phyloP scores from a whole-genome alignment of 2,113 vertebrate species.

The Plectropomus leopardus region DNA sequence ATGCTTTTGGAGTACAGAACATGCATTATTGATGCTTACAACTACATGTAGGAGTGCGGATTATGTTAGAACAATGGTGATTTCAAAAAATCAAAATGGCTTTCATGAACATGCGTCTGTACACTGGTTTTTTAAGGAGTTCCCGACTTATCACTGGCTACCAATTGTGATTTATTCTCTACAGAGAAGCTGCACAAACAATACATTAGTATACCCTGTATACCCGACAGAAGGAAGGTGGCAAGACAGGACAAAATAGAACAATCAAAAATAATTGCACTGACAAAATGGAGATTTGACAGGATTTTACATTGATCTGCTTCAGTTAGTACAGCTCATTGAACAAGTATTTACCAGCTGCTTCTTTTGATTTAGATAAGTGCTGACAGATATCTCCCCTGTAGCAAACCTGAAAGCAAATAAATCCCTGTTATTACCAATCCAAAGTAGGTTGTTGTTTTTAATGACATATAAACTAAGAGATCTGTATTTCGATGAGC shows the following conservation, averaged over 20 bases:
- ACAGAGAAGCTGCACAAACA: background rate
- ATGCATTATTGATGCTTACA: conserved; percentile 27
- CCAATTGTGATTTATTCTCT: background rate
- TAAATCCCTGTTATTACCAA: background rate
- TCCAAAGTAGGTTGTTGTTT: background rate
- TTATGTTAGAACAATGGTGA: conserved; percentile 4
- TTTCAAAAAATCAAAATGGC: background rate
- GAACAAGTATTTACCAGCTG: conserved; percentile 30
- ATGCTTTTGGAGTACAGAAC: conserved; percentile 16
- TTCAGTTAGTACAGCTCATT: conserved; percentile 13
- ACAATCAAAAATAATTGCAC: conserved; percentile 10
- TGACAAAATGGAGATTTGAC: background rate
- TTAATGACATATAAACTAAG: background rate
- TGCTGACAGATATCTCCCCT: background rate
- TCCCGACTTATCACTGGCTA: background rate
- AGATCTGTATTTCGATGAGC: background rate
- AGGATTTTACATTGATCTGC: conserved; percentile 14
- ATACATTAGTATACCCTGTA: background rate
- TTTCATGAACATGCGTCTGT: background rate
- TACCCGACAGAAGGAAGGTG: background rate
- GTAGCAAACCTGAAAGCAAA: conserved; percentile 11
- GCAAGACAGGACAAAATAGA: background rate
- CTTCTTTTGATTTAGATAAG: conserved; percentile 22
- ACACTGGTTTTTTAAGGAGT: background rate
- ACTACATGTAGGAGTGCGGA: conserved; percentile 8